Conservation (phyloP, 2,113 vertebrate genomes). For the Cyphomyrus plagiostoma region DNA sequence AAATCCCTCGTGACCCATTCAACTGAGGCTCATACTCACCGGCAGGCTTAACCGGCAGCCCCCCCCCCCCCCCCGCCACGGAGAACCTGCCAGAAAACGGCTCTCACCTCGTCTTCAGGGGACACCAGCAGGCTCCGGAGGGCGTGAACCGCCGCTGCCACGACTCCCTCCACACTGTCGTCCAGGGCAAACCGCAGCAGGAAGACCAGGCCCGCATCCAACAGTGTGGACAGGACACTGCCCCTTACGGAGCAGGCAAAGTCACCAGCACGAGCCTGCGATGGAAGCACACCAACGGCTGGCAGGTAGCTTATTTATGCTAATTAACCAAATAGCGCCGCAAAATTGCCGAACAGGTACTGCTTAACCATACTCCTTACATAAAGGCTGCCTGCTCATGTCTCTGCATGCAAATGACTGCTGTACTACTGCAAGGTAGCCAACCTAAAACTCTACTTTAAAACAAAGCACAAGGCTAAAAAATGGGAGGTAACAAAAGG, state of each 20-base stretch:
- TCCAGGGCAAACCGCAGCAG: conserved; percentile 87
- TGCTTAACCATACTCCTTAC: not conserved
- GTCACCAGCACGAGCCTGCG: conserved; percentile 73
- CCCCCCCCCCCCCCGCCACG: not conserved
- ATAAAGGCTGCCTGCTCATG: not conserved
- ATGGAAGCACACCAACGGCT: not conserved
- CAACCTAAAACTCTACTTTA: not conserved
- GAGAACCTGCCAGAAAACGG: not conserved
- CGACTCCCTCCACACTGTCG: conserved; percentile 76
- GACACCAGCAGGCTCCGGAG: conserved; percentile 76
- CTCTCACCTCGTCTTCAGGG: conserved; percentile 77
- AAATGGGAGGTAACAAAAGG: not conserved
- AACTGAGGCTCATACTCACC: not conserved
- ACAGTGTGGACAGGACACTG: conserved; percentile 68
- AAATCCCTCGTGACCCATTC: not conserved
- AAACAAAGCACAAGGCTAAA: not conserved
- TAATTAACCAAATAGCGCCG: not conserved
- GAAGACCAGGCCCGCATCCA: conserved; percentile 92
- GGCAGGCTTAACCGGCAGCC: not conserved
- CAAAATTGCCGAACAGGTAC: not conserved
- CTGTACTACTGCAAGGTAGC: not conserved
- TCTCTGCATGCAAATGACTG: not conserved
- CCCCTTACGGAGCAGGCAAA: conserved; percentile 68
- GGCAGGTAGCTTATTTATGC: not conserved
- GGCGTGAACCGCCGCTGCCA: conserved; percentile 71